Base-by-base conservation (phyloP, 2,113 vertebrate genomes). In the Cygnus atratus region DNA sequence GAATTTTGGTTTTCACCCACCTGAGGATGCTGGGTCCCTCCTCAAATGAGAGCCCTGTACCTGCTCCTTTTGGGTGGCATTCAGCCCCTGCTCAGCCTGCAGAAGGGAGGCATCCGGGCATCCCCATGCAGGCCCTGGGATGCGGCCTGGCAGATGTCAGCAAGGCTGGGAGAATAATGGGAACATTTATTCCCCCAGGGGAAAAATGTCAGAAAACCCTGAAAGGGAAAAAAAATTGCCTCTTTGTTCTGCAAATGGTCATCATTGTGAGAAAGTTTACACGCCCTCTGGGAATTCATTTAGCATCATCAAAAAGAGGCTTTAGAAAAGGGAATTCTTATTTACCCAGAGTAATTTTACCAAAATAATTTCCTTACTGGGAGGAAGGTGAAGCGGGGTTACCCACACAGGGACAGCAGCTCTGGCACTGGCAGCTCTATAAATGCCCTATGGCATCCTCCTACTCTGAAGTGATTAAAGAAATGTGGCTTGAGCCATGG, bases 271-370 rank as follows among this genome's bases (percentile, higher is more conserved):
- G 93, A 50, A 94, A 94, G 93, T 94, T 96, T 95, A 94, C 87
- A 77, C n/a, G 86, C 91, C 92, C 94, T 88, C 86, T 39, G 84
- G 95, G 92, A 90, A 95, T 87, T 93, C 91, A 80, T 94, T 95
- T 90, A 92, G 39, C 88, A 77, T 77, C 90, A 73, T 93, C 94
- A 84, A 67, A 92, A 91, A 81, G 86, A 87, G 46, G 57, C 72
- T 95, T 93, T 81, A 87, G 84, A 68, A 31, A 74, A 95, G 57
- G 43, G 80, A 93, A 68, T 79, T 78, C 65, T 87, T 91, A 84
- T 82, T 95, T 94, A 92, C 72, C 73, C 92, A 67, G 50, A 63
- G 88, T 57, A 10, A 86, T 92, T 92, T 87, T 25, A 57, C 46
- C 50, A 37, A 92, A 93, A 92, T 37, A 58, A 78, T 88, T 71